Evolutionary conservation across 2,888 invertebrate species (phyloP).

Genomic region (Dioctria rufipes): DNA sequence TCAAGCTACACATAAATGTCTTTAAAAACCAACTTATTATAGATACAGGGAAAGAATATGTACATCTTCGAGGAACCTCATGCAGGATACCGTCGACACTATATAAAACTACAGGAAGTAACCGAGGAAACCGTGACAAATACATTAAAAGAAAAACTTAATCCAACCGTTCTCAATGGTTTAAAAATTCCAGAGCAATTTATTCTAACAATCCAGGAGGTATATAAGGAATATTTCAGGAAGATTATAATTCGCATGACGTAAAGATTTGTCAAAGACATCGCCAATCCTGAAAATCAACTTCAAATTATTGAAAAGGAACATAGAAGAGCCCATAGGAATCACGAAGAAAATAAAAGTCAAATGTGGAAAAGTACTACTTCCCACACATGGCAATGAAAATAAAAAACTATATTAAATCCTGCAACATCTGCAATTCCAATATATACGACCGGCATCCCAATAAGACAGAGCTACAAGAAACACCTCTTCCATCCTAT

Average conservation of each 20-base stretch:
- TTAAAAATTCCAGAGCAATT: constrained; percentile 35
- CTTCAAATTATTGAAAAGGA: constrained; percentile 35
- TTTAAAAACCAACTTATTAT: constrained; percentile 6
- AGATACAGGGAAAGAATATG: background rate
- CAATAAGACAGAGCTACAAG: background rate
- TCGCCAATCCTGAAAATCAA: constrained; percentile 31
- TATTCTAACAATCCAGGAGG: constrained; percentile 31
- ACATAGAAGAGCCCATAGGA: constrained; percentile 51
- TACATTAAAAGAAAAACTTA: constrained; percentile 41
- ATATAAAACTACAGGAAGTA: background rate
- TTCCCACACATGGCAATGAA: constrained; percentile 5
- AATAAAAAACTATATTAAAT: constrained; percentile 16
- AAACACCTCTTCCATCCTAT: constrained; percentile 11
- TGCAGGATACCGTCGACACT: background rate
- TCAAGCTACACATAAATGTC: background rate
- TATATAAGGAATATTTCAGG: constrained; percentile 41
- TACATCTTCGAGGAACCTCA: background rate
- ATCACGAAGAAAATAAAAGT: constrained; percentile 49
- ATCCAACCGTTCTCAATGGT: constrained; percentile 37
- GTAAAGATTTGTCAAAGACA: constrained; percentile 25
- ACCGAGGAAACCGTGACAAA: constrained; percentile 30
- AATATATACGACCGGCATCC: constrained; percentile 17
- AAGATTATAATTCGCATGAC: constrained; percentile 43
- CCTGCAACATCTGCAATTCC: background rate
- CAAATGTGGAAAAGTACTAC: constrained; percentile 51